These are phyloP conservation scores for Carpatolechia fugitivella DNA, from an alignment of 2,888 invertebrate species.

Conservation along the genomic window DNA sequence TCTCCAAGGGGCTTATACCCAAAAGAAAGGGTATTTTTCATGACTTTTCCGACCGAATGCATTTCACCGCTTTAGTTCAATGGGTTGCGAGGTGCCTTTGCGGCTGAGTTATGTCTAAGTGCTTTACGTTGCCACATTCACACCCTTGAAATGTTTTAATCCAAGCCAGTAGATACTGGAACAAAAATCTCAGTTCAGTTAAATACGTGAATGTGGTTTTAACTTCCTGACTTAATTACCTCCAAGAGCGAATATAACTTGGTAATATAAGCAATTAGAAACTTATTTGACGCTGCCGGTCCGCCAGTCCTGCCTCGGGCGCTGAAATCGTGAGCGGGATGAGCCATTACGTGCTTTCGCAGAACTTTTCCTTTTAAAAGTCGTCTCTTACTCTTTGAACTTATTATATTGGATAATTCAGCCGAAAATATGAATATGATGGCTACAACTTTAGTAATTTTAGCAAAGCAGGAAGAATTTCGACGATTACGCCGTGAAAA, in stretches of 20 bases:
- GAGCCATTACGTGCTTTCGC: slow-evolving; percentile 76
- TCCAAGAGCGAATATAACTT: slow-evolving; percentile 75
- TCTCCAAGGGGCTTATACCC: slow-evolving; percentile 54
- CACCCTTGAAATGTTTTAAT: slow-evolving; percentile 35
- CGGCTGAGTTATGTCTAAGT: slow-evolving; percentile 51
- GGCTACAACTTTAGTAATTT: slow-evolving; percentile 72
- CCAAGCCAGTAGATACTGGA: slow-evolving; percentile 27
- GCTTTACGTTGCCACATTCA: slow-evolving; percentile 38
- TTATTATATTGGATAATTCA: slow-evolving; percentile 76
- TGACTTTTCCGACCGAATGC: slow-evolving; percentile 60
- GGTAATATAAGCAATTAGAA: slow-evolving; percentile 80
- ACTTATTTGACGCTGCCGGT: slow-evolving; percentile 78
- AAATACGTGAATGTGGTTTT: slow-evolving; percentile 65
- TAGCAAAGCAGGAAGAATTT: slow-evolving; percentile 55
- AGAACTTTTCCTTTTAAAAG: slow-evolving; percentile 78
- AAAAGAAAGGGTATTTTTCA: slow-evolving; percentile 57
- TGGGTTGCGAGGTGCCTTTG: slow-evolving; percentile 51
- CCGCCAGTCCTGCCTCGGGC: slow-evolving; percentile 73
- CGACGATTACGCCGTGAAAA: slow-evolving; percentile 61
- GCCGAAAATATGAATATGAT: slow-evolving; percentile 73
- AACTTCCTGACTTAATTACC: slow-evolving; percentile 74
- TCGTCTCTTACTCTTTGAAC: slow-evolving; percentile 76
- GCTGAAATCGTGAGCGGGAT: slow-evolving; percentile 73
- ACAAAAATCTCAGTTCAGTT: slow-evolving; percentile 42
- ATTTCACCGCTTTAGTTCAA: slow-evolving; percentile 58